Evolutionary conservation across 1,140 invertebrate genomes (phyloP).

Genomic region (Procambarus virginalis): DNA sequence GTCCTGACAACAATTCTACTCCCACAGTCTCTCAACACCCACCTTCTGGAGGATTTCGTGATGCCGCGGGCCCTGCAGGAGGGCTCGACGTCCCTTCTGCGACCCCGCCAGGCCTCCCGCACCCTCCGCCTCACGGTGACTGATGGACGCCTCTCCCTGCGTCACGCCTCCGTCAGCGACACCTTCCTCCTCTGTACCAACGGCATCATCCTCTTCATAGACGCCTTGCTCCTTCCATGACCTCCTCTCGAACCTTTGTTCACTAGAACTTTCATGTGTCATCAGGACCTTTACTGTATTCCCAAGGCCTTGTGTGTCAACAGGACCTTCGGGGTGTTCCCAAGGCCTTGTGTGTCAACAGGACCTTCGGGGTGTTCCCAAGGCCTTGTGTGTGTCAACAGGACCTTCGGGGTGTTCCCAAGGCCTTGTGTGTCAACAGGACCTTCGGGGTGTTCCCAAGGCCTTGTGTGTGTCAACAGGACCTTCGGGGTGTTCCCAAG

Average conservation of each 20-base stretch:
- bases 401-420: no score
- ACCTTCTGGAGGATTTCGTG: slow-evolving; percentile 25
- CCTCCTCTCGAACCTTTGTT: neutral
- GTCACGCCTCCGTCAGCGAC: slow-evolving; percentile 11
- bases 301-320: neutral
- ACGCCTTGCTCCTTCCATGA: slow-evolving; percentile 20
- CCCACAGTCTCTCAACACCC: slow-evolving; percentile 17
- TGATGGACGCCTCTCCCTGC: slow-evolving; percentile 9
- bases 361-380: no score
- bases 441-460: no score
- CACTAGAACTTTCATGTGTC: no score
- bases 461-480: no score
- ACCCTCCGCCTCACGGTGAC: neutral
- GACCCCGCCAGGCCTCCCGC: neutral
- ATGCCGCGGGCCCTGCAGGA: slow-evolving; percentile 33
- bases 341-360: no score
- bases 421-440: no score
- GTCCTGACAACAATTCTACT: neutral
- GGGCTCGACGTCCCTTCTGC: neutral
- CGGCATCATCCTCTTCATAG: slow-evolving; percentile 43
- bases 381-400: no score
- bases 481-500: no score
- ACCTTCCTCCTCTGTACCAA: slow-evolving; percentile 27
- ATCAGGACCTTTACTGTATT: no score
- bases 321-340: neutral